Conservation (phyloP, 1,140 invertebrate genomes). For the Psix sp. region DNA sequence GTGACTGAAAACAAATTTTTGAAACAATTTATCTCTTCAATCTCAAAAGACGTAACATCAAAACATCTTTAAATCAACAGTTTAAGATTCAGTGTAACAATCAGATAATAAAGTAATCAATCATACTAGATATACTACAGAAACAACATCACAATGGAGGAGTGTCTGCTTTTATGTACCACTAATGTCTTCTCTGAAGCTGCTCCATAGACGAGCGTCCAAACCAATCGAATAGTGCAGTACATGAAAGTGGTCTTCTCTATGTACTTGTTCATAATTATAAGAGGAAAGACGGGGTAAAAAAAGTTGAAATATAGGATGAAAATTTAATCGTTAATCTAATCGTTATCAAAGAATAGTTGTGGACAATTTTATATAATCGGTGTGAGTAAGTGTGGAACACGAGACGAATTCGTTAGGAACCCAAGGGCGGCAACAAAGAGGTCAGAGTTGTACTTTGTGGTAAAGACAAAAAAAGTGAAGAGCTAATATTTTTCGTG, state of each 20-base stretch:
- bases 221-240: no score
- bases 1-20: background rate
- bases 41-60: no score
- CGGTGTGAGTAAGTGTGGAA: conserved; percentile 51
- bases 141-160: no score
- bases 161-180: no score
- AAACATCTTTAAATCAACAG: no score
- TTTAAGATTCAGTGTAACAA: no score
- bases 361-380: conserved; percentile 16
- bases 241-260: background rate
- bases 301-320: conserved; percentile 7
- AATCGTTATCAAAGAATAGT: conserved; percentile 8
- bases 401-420: conserved; percentile 64
- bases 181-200: no score
- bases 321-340: conserved; percentile 9
- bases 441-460: conserved; percentile 74
- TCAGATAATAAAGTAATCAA: no score
- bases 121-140: no score
- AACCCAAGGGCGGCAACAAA: conserved; percentile 71
- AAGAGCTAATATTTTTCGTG: conserved; percentile 55
- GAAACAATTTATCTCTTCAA: no score
- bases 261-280: conserved; percentile 6
- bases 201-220: no score
- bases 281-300: conserved; percentile 21
- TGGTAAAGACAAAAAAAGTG: conserved; percentile 63